phyloP scores from a whole-genome alignment of 2,797 vertebrate genomes.

The Staurois parvus region DNA sequence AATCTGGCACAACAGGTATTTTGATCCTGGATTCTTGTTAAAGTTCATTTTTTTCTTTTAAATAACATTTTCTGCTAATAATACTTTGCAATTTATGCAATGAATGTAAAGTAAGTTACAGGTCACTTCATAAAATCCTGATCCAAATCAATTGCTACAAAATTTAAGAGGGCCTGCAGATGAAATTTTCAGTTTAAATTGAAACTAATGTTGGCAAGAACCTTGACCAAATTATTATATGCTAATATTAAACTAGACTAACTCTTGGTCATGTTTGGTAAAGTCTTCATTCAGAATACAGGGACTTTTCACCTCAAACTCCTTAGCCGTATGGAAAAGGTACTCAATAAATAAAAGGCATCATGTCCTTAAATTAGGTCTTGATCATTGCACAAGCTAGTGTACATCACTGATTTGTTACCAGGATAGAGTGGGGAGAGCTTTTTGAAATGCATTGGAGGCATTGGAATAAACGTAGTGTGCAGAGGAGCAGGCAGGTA shows the following conservation, averaged over 20 bases:
- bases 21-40: slow-evolving; percentile 27
- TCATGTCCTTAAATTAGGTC: too few relatives aligned
- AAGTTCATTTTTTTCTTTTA: background rate
- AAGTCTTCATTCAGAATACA: background rate
- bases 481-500: too few relatives aligned
- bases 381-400: too few relatives aligned
- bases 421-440: too few relatives aligned
- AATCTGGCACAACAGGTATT: slow-evolving; percentile 35
- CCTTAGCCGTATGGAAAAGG: too few relatives aligned
- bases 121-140: slow-evolving; percentile 17
- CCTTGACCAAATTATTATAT: slow-evolving; percentile 1
- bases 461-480: too few relatives aligned
- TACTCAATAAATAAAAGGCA: too few relatives aligned
- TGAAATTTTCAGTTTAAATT: slow-evolving; percentile 27
- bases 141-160: slow-evolving; percentile 17
- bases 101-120: slow-evolving; percentile 15
- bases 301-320: too few relatives aligned
- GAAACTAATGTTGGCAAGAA: slow-evolving; percentile 35
- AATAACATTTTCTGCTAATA: slow-evolving; percentile 25
- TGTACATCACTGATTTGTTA: too few relatives aligned
- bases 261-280: background rate
- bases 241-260: slow-evolving; percentile 12
- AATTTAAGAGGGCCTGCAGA: slow-evolving; percentile 24
- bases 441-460: too few relatives aligned
- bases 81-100: slow-evolving; percentile 14